phyloP scores from a whole-genome alignment of 2,113 vertebrate genomes.

The Nanger granti region DNA sequence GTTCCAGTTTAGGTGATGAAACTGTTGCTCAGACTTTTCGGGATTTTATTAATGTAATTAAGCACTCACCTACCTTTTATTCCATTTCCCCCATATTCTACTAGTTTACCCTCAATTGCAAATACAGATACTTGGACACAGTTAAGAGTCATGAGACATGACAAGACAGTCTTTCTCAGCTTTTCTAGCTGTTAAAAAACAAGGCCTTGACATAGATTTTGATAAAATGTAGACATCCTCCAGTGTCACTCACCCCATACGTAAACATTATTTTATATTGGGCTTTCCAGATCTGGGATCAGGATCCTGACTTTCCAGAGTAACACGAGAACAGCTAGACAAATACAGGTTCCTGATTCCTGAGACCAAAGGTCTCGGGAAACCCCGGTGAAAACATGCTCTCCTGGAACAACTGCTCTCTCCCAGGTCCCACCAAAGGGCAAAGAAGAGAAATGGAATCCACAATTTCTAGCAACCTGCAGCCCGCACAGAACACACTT shows the following conservation, averaged over 20 bases:
- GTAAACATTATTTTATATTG: conserved; percentile 11
- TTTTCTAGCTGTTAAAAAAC: conserved; percentile 6
- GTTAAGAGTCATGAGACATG: background rate
- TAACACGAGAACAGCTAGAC: background rate
- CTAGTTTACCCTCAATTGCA: background rate
- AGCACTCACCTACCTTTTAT: background rate
- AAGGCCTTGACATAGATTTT: background rate
- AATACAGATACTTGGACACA: background rate
- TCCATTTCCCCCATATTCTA: background rate
- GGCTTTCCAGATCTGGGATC: background rate
- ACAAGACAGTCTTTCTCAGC: background rate
- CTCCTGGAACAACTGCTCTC: background rate
- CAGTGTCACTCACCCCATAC: background rate
- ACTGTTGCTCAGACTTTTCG: background rate
- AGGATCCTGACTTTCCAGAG: background rate
- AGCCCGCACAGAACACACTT: background rate
- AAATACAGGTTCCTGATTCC: background rate
- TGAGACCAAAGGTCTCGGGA: background rate
- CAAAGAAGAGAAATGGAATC: background rate
- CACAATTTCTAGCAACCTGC: background rate
- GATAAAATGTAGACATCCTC: background rate
- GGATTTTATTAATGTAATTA: background rate
- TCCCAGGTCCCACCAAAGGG: conserved; percentile 36
- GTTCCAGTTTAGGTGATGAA: background rate
- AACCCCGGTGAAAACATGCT: background rate